Evolutionary conservation across 2,888 invertebrate species (phyloP), one percentile per base, ranked within the genome.

Genomic region (Choristoneura rosaceana): DNA sequence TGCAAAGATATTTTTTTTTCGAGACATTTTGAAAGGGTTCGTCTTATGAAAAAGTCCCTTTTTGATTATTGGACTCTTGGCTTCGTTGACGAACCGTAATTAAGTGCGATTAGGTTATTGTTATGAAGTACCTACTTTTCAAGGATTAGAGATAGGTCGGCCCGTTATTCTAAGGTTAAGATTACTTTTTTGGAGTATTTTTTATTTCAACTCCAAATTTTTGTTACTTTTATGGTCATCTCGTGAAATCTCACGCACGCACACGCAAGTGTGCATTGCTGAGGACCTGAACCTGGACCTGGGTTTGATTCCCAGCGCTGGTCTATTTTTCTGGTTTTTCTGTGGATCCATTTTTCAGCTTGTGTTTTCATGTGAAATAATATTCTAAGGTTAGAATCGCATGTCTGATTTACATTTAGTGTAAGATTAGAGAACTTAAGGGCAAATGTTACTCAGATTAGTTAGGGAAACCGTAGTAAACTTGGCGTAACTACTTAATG

Each of bases 1-100:
- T 93, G 92, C 90, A 90, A 93, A 94, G 91, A 92, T 91, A 93
- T 92, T 92, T 91, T 84, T 34, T 52, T 89, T 89, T 76, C 87
- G 86, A 88, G 87, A 89, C 91, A 87, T 90, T 92, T 90, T 90
- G 89, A 91, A 93, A 92, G 90, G 92, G 90, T 88, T 89, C 83
- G 78, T 84, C 87, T 90, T 88, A 88, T 87, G 87, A 89, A 84
- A 86, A 88, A 90, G 84, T 87, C 90, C 90, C 84, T 89, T 92
- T 91, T 90, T 90, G 86, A 90, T 92, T 91, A 91, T 88, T 83
- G 87, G 84, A 85, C 84, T 82, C 85, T 82, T 84, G 84, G 89
- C 87, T 88, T 88, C 85, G 86, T 87, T 87, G 83, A 80, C 81
- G 83, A 84, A 84, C 82, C 87, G 89, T 89, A 91, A 92, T 92